Conservation (phyloP, 2,888 invertebrate genomes). For the Xanthia icteritia region DNA sequence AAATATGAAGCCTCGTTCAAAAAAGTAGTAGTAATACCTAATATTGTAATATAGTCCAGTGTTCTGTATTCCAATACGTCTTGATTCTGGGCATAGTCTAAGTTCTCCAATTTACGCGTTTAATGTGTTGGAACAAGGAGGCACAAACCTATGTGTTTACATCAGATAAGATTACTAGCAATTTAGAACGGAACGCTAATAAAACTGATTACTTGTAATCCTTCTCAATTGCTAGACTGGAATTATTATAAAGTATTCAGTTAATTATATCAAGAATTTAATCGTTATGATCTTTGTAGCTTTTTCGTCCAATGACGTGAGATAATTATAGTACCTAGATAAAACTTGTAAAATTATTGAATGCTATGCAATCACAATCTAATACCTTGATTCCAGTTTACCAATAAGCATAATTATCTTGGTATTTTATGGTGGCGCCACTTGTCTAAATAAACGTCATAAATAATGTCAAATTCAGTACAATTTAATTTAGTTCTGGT, state of each 20-base stretch:
- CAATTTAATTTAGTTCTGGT: not conserved
- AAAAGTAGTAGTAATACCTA: not conserved
- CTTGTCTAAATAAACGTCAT: not conserved
- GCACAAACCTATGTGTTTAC: constrained; percentile 36
- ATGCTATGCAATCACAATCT: not conserved
- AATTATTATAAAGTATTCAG: constrained; percentile 7
- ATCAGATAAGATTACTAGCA: constrained; percentile 35
- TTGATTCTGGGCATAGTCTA: not conserved
- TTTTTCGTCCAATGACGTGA: constrained; percentile 4
- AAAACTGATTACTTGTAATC: constrained; percentile 38
- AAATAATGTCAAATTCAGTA: not conserved
- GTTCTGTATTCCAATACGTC: not conserved
- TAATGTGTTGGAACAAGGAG: constrained; percentile 6
- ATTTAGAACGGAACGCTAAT: constrained; percentile 38
- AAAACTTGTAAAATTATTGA: not conserved
- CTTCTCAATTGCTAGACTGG: constrained; percentile 15
- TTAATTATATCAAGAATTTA: constrained; percentile 16
- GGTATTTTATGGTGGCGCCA: not conserved
- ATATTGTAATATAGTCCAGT: not conserved
- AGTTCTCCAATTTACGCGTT: not conserved
- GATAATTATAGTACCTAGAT: not conserved
- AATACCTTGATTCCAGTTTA: constrained; percentile 6
- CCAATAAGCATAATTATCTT: not conserved
- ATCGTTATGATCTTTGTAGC: constrained; percentile 17
- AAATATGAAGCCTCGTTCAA: not conserved